phyloP scores from a whole-genome alignment of 2,113 vertebrate genomes.

The Lipophrys pholis region DNA sequence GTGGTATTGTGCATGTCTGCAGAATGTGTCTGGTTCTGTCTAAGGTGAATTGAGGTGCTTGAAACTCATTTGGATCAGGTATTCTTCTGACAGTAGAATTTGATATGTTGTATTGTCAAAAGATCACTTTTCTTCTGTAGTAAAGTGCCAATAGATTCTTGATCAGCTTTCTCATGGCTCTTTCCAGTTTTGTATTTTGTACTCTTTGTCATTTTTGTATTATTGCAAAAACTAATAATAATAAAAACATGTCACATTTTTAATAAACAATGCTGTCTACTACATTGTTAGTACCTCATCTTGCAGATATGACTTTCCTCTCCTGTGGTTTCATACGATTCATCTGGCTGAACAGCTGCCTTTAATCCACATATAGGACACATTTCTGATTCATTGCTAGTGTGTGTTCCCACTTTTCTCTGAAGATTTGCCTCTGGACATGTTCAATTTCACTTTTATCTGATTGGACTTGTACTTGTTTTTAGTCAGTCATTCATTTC shows the following conservation, averaged over 20 bases:
- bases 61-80: neutral
- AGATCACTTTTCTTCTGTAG: neutral
- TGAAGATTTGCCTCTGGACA: neutral
- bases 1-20: neutral
- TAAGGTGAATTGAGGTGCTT: neutral
- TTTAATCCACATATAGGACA: neutral
- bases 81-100: neutral
- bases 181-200: neutral
- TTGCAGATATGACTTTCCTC: neutral
- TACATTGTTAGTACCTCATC: neutral
- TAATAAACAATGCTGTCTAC: neutral
- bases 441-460: neutral
- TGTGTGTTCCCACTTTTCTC: neutral
- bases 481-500: neutral
- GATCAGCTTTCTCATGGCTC: neutral
- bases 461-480: neutral
- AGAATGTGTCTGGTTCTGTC: neutral
- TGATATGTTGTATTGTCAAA: neutral
- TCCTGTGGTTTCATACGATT: neutral
- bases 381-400: neutral
- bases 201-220: neutral
- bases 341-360: slow-evolving; percentile 6
- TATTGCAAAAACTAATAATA: neutral
- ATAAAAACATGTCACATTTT: neutral
- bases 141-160: neutral